Evolutionary conservation across 2,797 vertebrate species (phyloP), one percentile per base, ranked within the genome.

Genomic region (Prunella strophiata): DNA sequence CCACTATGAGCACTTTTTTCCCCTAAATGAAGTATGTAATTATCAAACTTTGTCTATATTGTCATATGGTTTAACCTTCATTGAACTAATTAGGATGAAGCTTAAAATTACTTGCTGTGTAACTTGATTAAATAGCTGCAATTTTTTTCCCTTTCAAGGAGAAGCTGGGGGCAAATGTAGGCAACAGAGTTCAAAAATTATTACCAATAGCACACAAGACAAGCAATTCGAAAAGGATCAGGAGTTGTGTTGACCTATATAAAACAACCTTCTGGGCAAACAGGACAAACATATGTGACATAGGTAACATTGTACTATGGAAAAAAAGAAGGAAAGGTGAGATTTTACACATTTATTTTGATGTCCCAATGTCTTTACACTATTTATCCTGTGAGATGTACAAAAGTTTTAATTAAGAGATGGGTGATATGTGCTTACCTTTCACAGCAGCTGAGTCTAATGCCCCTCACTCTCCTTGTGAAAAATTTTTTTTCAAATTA

Each of bases 21-120:
- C 75, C 71, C 82, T 91, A 94, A 97, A 97, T 96, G 90, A 96
- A 93, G 84, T 88, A 57, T 81, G 63, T 86, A 96, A 96, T 96
- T 96, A 96, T 75, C 68, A 97, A 77, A 91, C 14, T 68, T 95
- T 88, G 95, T 96, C 94, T 97, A 85, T 95, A 75, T 66, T 84
- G 73, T 97, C 87, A 65, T 66, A 91, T 63, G 63, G 59, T 93
- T 97, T 96, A 95, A 95, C 71, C 85, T 96, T 93, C 95, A 96
- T 96, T 96, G 83, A 96, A 93, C 66, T 95, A 96, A 97, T 97
- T 95, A 97, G 36, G 59, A 75, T 73, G 70, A 93, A 84, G 32
- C 63, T 95, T 93, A 85, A 92, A 91, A 95, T 81, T 80, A 87
- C 54, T 96, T 97, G 67, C 62, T 89, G 83, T 84, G 71, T 92